Evolutionary conservation across 2,888 invertebrate species (phyloP), one percentile per base, ranked within the genome.

Genomic region (Neoscelio sp.): DNA sequence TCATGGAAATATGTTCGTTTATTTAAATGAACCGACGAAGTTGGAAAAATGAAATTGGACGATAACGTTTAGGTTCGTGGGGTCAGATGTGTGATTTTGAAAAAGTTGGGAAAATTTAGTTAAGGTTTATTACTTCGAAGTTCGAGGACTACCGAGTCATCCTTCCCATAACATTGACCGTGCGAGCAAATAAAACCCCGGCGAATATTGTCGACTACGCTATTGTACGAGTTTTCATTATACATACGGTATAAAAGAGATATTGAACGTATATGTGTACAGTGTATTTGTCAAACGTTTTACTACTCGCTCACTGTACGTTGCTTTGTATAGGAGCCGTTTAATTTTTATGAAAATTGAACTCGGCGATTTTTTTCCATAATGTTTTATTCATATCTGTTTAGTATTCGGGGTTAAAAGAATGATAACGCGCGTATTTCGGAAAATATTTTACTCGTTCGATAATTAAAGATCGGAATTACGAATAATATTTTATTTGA

Each of bases 151-250:
- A 44, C 46, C 54, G 2, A n/a, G 18, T 18, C 54, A 38, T 65
- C 65, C 64, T 71, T 77, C 33, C 65, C 60, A 60, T 68, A 64
- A 76, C 62, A 50, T 77, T 70, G 65, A 70, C 77, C 77, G 65
- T 60, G 70, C 48, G 7, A 52, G 58, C 71, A 71, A 77, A 77
- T 77, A 77, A 71, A 77, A 77, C 65, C 44, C 60, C 58, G 10
- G 58, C 50, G 65, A 77, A 73, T 78, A 78, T 62, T 73, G 78
- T 65, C 65, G 58, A 67, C 35, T 70, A 50, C 40, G 71, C 68
- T 60, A 73, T 78, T 78, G 70, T 78, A 60, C 65, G 78, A 73
- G 78, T 73, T 73, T 78, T 78, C 78, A 70, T 67, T 78, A 73
- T 78, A 65, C 67, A 46, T 18, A 23, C 44, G 40, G 78, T 30